Evolutionary conservation across 2,888 invertebrate genomes (phyloP), one percentile per base, ranked within the genome.

Genomic region (Tyria jacobaeae): DNA sequence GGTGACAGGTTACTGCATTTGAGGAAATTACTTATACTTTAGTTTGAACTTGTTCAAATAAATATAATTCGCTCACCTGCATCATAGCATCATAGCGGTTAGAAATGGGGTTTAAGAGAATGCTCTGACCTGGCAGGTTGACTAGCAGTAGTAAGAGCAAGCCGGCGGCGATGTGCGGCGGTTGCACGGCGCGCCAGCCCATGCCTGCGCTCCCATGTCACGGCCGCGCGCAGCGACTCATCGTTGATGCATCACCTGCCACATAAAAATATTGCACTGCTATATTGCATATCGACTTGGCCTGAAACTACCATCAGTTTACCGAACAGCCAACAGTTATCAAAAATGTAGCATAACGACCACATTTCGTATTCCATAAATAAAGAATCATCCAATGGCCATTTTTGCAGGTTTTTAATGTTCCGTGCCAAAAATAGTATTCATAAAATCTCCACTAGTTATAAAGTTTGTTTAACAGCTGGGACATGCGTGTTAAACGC

Each of bases 201-300:
- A 97, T 97, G 96, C 97, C 97, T 97, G 96, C 96, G 96, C 96
- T 97, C 96, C 97, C 97, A 97, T 97, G 94, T 94, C 94, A 94
- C 94, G 94, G 94, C 94, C 94, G 94, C 94, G 96, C 96, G 95
- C 96, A 95, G 96, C 96, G 95, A 96, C 96, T 96, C 94, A 94
- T 96, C 95, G 95, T 95, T 95, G 95, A 95, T 95, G 95, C 96
- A 94, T 94, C 94, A 92, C 91, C 93, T 93, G 76, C 24, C 35
- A 47, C 57, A 61, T 57, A 70, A 2, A 24, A 50, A 58, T 31
- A 72, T 60, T 54, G 44, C 50, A 55, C 25, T 57, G 64, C 48
- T 55, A 44, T 44, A 60, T 41, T 49, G 1, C 47, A 59, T 9
- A 39, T 21, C 31, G 7, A 24, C 34, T 25, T 48, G 21, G 21